phyloP scores from a whole-genome alignment of 2,888 invertebrate genomes.

The Heliconius ethilla region DNA sequence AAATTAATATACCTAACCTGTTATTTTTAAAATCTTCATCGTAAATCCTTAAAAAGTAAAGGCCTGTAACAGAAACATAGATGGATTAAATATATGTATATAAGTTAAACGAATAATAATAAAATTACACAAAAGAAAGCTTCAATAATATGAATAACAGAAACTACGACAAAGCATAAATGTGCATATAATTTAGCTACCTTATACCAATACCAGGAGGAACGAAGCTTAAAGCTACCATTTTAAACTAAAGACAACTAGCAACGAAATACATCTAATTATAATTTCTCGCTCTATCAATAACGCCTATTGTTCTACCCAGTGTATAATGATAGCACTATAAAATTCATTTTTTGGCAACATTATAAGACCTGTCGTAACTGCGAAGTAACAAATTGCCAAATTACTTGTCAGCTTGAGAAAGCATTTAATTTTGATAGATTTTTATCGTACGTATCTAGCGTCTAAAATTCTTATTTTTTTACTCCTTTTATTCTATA shows the following conservation, averaged over 20 bases:
- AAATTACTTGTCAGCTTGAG: conserved; percentile 56
- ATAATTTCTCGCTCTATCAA: conserved; percentile 30
- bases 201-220: conserved; percentile 39
- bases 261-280: conserved; percentile 53
- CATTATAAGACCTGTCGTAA: conserved; percentile 50
- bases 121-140: neutral
- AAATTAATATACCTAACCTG: conserved; percentile 34
- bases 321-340: conserved; percentile 34
- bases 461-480: neutral
- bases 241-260: conserved; percentile 66
- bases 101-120: neutral
- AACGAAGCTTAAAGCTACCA: conserved; percentile 50
- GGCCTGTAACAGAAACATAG: conserved; percentile 35
- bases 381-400: conserved; percentile 57
- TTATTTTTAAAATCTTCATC: conserved; percentile 36
- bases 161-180: neutral
- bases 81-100: neutral
- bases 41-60: conserved; percentile 34
- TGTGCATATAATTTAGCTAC: neutral
- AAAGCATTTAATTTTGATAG: conserved; percentile 50
- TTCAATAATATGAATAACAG: neutral
- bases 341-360: conserved; percentile 51
- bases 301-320: conserved; percentile 12
- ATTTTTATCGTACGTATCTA: neutral
- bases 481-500: neutral